phyloP scores from a whole-genome alignment of 2,888 invertebrate genomes.

The Tiphia femorata region DNA sequence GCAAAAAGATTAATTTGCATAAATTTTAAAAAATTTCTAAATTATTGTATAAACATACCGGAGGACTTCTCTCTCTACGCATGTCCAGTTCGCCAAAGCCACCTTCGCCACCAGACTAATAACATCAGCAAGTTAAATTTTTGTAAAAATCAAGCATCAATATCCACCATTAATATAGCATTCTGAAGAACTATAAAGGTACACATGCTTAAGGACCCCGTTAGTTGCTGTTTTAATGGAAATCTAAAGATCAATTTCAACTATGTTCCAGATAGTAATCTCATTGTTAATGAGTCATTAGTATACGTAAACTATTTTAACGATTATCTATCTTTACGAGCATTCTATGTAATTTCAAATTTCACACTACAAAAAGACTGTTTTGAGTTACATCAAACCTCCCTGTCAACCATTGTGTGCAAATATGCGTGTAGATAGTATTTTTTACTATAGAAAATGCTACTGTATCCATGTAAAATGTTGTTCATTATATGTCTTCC shows the following conservation, averaged over 20 bases:
- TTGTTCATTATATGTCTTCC: too few relatives aligned
- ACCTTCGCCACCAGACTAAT: conserved; percentile 68
- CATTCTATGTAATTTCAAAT: too few relatives aligned
- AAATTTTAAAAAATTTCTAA: conserved; percentile 23
- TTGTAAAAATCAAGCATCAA: conserved; percentile 28
- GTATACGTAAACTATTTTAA: too few relatives aligned
- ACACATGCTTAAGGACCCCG: conserved; percentile 29
- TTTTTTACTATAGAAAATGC: too few relatives aligned
- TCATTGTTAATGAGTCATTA: too few relatives aligned
- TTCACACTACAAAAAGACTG: too few relatives aligned
- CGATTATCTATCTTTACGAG: too few relatives aligned
- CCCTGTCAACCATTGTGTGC: too few relatives aligned
- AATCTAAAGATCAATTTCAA: too few relatives aligned
- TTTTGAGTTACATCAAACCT: background rate
- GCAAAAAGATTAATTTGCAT: conserved; percentile 4
- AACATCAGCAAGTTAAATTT: conserved; percentile 58
- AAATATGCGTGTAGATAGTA: too few relatives aligned
- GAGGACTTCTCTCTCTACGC: conserved; percentile 64
- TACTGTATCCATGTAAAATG: too few relatives aligned
- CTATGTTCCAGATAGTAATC: too few relatives aligned
- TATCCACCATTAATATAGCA: conserved; percentile 27
- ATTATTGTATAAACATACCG: conserved; percentile 61
- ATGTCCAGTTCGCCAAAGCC: conserved; percentile 66
- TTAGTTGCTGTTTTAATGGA: conserved; percentile 28
- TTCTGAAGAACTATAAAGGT: conserved; percentile 21